These are phyloP conservation scores for Sardina pilchardus DNA, from an alignment of 2,113 vertebrate species.

Conservation along the genomic window DNA sequence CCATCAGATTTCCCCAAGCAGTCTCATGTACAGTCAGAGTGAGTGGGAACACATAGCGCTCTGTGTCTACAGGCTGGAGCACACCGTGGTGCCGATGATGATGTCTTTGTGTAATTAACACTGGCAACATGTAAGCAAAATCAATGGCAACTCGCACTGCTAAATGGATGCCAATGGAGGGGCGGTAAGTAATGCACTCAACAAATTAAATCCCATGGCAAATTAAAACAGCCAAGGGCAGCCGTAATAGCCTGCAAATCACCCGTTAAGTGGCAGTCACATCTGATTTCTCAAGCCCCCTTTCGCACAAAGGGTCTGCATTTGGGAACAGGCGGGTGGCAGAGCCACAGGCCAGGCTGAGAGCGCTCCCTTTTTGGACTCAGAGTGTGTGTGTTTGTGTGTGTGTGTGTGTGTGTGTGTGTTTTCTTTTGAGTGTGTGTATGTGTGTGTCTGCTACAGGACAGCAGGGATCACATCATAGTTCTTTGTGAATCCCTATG, in stretches of 20 bases:
- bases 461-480: not conserved
- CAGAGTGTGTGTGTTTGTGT: not conserved
- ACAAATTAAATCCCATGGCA: constrained; percentile 61
- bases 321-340: not conserved
- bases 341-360: not conserved
- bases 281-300: constrained; percentile 55
- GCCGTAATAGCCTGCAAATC: constrained; percentile 60
- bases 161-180: constrained; percentile 52
- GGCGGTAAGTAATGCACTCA: constrained; percentile 46
- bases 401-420: not conserved
- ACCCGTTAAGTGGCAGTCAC: constrained; percentile 62
- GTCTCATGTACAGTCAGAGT: constrained; percentile 28
- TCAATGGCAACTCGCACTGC: constrained; percentile 44
- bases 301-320: constrained; percentile 4
- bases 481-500: not conserved
- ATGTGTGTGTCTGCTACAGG: not conserved
- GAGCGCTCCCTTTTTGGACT: not conserved
- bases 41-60: not conserved
- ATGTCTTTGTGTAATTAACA: constrained; percentile 20
- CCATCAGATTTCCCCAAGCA: not conserved
- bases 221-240: constrained; percentile 60
- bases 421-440: not conserved
- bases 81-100: constrained; percentile 25
- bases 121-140: constrained; percentile 44
- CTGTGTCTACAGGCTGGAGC: constrained; percentile 54